phyloP scores from a whole-genome alignment of 2,888 invertebrate genomes.

The Scotopteryx bipunctaria region DNA sequence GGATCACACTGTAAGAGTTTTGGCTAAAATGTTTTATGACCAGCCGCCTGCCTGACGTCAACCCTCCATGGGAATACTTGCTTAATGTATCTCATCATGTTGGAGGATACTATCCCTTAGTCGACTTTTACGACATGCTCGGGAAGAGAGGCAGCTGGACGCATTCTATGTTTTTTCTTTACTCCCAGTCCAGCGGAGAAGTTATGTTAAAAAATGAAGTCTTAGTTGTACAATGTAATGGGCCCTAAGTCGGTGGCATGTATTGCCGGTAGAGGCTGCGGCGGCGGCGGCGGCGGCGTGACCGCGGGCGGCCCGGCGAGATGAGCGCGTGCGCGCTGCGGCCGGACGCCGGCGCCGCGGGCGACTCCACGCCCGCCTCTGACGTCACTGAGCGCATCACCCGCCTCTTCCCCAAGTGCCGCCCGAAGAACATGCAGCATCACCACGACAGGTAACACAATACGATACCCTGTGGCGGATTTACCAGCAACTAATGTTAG shows the following conservation, averaged over 20 bases:
- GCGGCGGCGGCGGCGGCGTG: constrained; percentile 69
- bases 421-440: constrained; percentile 85
- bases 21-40: too few species aligned
- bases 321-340: constrained; percentile 78
- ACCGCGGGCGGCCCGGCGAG: constrained; percentile 62
- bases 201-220: too few species aligned
- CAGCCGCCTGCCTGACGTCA: too few species aligned
- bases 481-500: too few species aligned
- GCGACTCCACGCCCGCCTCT: constrained; percentile 81
- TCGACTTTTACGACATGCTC: too few species aligned
- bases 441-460: constrained; percentile 77
- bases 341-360: constrained; percentile 76
- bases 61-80: too few species aligned
- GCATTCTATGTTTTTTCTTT: too few species aligned
- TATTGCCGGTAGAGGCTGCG: constrained; percentile 72
- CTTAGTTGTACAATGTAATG: background rate
- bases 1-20: too few species aligned
- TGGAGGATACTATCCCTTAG: too few species aligned
- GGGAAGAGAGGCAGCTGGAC: too few species aligned
- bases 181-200: background rate
- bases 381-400: constrained; percentile 89
- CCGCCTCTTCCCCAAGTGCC: constrained; percentile 93
- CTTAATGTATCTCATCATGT: too few species aligned
- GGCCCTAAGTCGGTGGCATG: constrained; percentile 55
- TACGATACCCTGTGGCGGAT: too few species aligned